A percentile compares a stretch with the other conserved stretches of the same genome.
These are phyloP conservation scores for Limanda limanda DNA, from an alignment of 2,113 vertebrate genomes.

Conservation along the genomic window DNA sequence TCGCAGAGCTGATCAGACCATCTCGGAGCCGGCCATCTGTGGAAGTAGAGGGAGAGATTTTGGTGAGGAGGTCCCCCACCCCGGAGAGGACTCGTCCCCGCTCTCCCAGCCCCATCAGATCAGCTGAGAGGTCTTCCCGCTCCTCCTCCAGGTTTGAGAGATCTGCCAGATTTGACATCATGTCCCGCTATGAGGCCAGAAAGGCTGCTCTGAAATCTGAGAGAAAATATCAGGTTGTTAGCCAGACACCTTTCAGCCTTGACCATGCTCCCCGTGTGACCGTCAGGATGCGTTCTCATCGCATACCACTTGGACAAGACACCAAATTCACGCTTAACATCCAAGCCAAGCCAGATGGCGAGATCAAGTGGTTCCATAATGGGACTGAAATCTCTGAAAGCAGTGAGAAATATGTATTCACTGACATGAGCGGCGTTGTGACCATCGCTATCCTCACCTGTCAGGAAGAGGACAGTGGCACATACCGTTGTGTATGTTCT, in stretches of 20 bases:
- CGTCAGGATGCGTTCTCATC: conserved; percentile 96
- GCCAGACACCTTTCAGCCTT: conserved; percentile 95
- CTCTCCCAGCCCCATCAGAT: conserved; percentile 94
- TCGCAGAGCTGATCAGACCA: conserved; percentile 91
- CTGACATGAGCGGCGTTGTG: conserved; percentile 92
- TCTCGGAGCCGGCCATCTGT: conserved; percentile 72
- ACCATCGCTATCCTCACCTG: conserved; percentile 92
- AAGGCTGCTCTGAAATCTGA: conserved; percentile 97
- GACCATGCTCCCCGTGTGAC: conserved; percentile 95
- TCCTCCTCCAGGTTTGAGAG: conserved; percentile 97
- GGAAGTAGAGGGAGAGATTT: conserved; percentile 79
- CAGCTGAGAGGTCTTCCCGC: conserved; percentile 88
- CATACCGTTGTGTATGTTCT: conserved; percentile 92
- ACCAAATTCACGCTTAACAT: conserved; percentile 96
- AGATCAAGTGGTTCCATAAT: conserved; percentile 94
- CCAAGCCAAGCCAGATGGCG: conserved; percentile 92
- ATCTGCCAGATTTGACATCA: conserved; percentile 97
- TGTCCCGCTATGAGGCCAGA: conserved; percentile 97
- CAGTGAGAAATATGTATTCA: conserved; percentile 88
- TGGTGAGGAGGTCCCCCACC: conserved; percentile 93
- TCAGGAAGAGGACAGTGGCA: conserved; percentile 93
- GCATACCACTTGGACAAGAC: conserved; percentile 90
- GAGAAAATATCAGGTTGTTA: conserved; percentile 93
- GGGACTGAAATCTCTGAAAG: conserved; percentile 89
- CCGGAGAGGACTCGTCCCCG: conserved; percentile 98